phyloP scores from a whole-genome alignment of 2,797 vertebrate species.

The Oreochromis grahami region DNA sequence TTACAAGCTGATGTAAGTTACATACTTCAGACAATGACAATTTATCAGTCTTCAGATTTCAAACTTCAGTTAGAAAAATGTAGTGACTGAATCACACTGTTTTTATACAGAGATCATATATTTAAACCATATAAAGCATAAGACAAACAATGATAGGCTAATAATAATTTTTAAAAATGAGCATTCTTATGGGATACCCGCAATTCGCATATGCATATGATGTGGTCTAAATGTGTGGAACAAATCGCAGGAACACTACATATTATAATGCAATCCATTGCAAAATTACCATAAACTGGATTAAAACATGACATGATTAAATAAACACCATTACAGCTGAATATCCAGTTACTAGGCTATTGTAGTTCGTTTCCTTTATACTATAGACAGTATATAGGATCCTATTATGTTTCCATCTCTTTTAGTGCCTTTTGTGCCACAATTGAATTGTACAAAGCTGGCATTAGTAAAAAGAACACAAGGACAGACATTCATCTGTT shows the following conservation, averaged over 20 bases:
- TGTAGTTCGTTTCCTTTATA: neutral
- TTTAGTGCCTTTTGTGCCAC: neutral
- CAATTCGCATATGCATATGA: constrained; percentile 12
- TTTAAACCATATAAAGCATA: neutral
- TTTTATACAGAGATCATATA: neutral
- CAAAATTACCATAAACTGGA: neutral
- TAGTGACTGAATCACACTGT: neutral
- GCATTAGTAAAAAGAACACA: neutral
- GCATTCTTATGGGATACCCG: neutral
- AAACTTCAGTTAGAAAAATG: neutral
- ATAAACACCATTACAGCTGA: neutral
- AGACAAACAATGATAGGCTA: neutral
- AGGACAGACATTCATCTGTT: neutral
- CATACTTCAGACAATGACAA: neutral
- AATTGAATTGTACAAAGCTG: neutral
- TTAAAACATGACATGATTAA: neutral
- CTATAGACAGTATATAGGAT: neutral
- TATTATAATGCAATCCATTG: neutral
- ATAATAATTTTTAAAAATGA: constrained; percentile 22
- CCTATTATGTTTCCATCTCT: neutral
- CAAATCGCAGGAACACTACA: neutral
- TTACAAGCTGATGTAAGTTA: neutral
- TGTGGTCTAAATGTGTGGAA: neutral
- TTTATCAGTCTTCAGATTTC: neutral
- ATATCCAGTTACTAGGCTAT: neutral